These are phyloP conservation scores for Microtus obscurus DNA, from an alignment of 2,797 vertebrate genomes.

Conservation along the genomic window DNA sequence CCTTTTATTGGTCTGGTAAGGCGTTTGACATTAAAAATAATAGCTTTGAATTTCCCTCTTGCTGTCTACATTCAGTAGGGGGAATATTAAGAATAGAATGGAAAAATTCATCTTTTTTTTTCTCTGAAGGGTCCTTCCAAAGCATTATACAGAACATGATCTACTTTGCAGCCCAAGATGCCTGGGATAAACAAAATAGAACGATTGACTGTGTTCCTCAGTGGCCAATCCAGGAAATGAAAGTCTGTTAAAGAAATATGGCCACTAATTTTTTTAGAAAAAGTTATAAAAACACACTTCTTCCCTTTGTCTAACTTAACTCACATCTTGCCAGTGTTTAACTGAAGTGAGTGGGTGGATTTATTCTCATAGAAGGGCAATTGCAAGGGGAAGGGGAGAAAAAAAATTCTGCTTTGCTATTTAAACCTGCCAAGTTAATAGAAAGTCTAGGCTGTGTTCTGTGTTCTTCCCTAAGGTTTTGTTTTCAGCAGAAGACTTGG, in stretches of 20 bases:
- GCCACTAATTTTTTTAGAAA: slow-evolving; percentile 57
- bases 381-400: neutral
- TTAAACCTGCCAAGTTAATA: neutral
- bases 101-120: slow-evolving; percentile 79
- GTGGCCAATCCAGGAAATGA: slow-evolving; percentile 77
- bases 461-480: neutral
- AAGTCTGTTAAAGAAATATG: slow-evolving; percentile 74
- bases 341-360: neutral
- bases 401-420: neutral
- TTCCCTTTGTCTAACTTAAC: slow-evolving; percentile 24
- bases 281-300: slow-evolving; percentile 46
- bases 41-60: slow-evolving; percentile 81
- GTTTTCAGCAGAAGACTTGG: neutral
- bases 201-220: slow-evolving; percentile 43
- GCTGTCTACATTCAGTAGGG: slow-evolving; percentile 73
- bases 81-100: slow-evolving; percentile 76
- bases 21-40: slow-evolving; percentile 85
- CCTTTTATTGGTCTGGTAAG: slow-evolving; percentile 79
- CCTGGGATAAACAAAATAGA: slow-evolving; percentile 78
- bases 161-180: slow-evolving; percentile 66
- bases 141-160: slow-evolving; percentile 63
- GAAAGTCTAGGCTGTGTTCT: neutral
- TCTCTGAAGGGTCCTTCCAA: slow-evolving; percentile 76
- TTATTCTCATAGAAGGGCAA: neutral
- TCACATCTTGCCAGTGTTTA: neutral